A percentile compares a stretch with the other conserved stretches of the same genome.
phyloP scores from a whole-genome alignment of 2,888 invertebrate genomes.

The Phyllotreta striolata region DNA sequence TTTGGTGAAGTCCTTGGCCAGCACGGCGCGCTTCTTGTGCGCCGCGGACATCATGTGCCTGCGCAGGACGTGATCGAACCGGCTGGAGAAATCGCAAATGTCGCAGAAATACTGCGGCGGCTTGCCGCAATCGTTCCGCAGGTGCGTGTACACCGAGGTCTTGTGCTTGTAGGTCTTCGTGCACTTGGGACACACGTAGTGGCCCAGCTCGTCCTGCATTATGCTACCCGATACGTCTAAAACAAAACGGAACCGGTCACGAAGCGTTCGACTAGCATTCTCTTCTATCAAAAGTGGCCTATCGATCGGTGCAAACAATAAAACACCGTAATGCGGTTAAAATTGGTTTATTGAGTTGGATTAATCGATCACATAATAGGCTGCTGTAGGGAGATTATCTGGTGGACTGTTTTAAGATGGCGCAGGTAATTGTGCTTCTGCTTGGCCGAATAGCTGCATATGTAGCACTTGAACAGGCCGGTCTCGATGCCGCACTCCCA shows the following conservation, averaged over 20 bases:
- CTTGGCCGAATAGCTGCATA: constrained; percentile 42
- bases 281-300: too few relatives aligned
- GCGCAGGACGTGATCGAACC: constrained; percentile 51
- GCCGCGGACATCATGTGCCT: constrained; percentile 47
- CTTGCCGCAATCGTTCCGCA: constrained; percentile 74
- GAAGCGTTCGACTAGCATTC: too few relatives aligned
- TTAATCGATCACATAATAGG: not conserved
- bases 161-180: constrained; percentile 81
- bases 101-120: constrained; percentile 50
- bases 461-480: constrained; percentile 42
- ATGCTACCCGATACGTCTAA: constrained; percentile 38
- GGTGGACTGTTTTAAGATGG: constrained; percentile 37
- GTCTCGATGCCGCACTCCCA: constrained; percentile 47
- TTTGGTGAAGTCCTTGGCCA: constrained; percentile 4
- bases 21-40: constrained; percentile 37
- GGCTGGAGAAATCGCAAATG: constrained; percentile 51
- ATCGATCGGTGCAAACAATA: too few relatives aligned
- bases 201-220: constrained; percentile 41
- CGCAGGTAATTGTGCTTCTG: constrained; percentile 43
- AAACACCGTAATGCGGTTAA: not conserved
- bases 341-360: not conserved
- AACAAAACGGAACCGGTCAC: constrained; percentile 28
- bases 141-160: constrained; percentile 76
- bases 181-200: constrained; percentile 68
- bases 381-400: constrained; percentile 5